Percentiles rank a stretch among this genome's conserved stretches.
phyloP scores from a whole-genome alignment of 1,140 invertebrate species.

The Lepeophtheirus salmonis region DNA sequence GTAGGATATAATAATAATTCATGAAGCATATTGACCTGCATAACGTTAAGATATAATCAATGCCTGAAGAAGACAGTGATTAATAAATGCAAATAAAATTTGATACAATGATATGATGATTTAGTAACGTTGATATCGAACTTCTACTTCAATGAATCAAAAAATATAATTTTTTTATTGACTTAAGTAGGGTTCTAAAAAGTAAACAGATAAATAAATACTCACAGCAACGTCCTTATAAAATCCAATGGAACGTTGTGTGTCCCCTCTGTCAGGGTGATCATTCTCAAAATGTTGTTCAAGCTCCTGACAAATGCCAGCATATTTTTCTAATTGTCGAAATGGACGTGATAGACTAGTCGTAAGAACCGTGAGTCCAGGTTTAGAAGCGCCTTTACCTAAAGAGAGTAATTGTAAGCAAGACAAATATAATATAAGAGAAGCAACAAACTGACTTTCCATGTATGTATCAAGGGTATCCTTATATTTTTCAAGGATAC shows the following conservation, averaged over 20 bases:
- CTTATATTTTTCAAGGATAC: constrained; percentile 74
- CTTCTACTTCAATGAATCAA: too few species aligned
- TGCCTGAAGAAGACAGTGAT: too few species aligned
- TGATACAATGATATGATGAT: too few species aligned
- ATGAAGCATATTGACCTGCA: neutral
- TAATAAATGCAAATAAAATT: too few species aligned
- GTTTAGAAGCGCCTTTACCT: constrained; percentile 47
- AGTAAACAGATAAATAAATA: constrained; percentile 22
- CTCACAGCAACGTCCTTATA: constrained; percentile 84
- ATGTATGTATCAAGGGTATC: neutral
- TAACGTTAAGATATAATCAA: too few species aligned
- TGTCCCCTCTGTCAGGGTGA: constrained; percentile 85
- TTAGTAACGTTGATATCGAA: too few species aligned
- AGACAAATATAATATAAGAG: constrained; percentile 17
- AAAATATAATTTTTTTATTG: constrained; percentile 20
- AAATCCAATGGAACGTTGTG: constrained; percentile 73
- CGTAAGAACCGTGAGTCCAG: constrained; percentile 69
- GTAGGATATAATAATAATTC: neutral
- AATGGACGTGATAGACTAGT: constrained; percentile 85
- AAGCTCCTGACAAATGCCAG: constrained; percentile 67
- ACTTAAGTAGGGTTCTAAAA: constrained; percentile 3
- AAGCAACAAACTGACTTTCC: constrained; percentile 17
- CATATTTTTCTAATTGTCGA: constrained; percentile 80
- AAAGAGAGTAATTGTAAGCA: constrained; percentile 67
- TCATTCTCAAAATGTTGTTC: constrained; percentile 84